Conservation (phyloP, 2,888 invertebrate genomes). For the Bembecia ichneumoniformis region DNA sequence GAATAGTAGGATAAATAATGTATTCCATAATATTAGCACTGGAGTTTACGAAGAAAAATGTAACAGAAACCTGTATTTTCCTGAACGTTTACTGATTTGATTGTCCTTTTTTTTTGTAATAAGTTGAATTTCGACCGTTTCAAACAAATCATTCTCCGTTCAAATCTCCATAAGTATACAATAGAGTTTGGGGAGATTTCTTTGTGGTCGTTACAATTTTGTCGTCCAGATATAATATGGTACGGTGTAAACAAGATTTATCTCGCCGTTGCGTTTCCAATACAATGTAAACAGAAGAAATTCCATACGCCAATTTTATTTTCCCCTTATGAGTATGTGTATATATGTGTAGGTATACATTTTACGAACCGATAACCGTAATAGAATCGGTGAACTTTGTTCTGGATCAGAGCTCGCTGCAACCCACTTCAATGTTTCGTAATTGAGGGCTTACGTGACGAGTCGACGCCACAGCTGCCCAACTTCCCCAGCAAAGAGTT, state of each 20-base stretch:
- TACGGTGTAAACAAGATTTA: background rate
- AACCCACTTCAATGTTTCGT: slow-evolving; percentile 63
- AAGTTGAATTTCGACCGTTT: no score
- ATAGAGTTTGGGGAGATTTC: no score
- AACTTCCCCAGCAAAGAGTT: slow-evolving; percentile 52
- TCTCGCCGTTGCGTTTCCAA: background rate
- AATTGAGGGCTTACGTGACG: slow-evolving; percentile 71
- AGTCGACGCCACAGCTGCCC: slow-evolving; percentile 55
- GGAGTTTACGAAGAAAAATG: no score
- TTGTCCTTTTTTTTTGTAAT: no score
- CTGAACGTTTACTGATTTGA: no score
- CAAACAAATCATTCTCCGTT: no score
- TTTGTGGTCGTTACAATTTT: background rate
- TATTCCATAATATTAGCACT: no score
- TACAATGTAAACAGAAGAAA: background rate
- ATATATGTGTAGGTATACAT: background rate
- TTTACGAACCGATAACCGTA: slow-evolving; percentile 39
- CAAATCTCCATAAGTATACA: no score
- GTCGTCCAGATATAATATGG: background rate
- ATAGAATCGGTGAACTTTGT: slow-evolving; percentile 62
- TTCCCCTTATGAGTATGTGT: background rate
- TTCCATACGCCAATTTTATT: background rate
- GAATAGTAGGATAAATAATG: no score
- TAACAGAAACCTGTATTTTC: no score
- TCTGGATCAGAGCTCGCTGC: slow-evolving; percentile 42